Evolutionary conservation across 1,140 invertebrate genomes (phyloP).

Genomic region (Zaprionus camerounensis): DNA sequence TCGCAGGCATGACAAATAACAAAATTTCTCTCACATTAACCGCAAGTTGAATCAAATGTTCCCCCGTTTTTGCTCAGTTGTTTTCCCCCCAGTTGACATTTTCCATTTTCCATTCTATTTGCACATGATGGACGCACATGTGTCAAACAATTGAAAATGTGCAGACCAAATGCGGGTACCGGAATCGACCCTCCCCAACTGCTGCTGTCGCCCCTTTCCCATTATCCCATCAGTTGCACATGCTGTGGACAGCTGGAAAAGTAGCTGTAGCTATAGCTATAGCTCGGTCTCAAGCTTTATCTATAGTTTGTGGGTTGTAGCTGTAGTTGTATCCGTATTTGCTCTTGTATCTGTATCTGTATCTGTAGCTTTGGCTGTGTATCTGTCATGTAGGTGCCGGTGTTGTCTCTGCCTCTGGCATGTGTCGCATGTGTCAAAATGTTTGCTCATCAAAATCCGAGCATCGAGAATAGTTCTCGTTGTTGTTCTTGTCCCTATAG

Average conservation of each 20-base stretch:
- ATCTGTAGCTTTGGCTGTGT: constrained; percentile 16
- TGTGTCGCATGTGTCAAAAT: constrained; percentile 73
- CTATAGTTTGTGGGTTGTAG: constrained; percentile 3
- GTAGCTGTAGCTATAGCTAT: constrained; percentile 1
- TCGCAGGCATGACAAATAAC: neutral
- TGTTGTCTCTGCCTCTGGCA: constrained; percentile 31
- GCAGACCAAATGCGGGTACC: constrained; percentile 34
- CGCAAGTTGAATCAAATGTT: constrained; percentile 8
- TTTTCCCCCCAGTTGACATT: constrained; percentile 4
- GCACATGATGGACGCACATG: constrained; percentile 33
- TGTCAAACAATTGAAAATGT: constrained; percentile 64
- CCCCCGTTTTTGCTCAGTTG: neutral
- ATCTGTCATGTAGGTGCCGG: constrained; percentile 45
- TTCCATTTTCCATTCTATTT: constrained; percentile 27
- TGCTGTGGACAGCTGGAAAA: constrained; percentile 39
- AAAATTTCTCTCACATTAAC: constrained; percentile 14
- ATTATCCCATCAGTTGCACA: constrained; percentile 39
- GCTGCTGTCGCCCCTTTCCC: neutral
- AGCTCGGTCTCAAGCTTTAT: constrained; percentile 1
- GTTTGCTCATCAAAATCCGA: constrained; percentile 61
- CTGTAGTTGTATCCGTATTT: constrained; percentile 6
- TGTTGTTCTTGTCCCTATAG: neutral
- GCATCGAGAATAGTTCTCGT: constrained; percentile 14
- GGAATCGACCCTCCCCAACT: neutral
- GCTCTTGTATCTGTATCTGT: constrained; percentile 11